Evolutionary conservation across 1,140 invertebrate genomes (phyloP), one percentile per base, ranked within the genome.

Genomic region (Sycobia sp.): DNA sequence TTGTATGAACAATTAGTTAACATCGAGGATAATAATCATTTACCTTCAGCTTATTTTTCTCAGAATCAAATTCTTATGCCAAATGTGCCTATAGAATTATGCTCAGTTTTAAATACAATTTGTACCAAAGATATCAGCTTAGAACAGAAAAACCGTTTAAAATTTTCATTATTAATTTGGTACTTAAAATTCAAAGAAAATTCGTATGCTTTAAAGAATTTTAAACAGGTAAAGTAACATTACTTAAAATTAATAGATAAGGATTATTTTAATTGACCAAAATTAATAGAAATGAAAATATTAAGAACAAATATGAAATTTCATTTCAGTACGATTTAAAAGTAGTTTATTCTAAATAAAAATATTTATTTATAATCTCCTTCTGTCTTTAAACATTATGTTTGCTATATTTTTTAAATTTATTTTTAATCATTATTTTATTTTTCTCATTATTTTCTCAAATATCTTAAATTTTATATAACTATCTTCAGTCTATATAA

Each of bases 21-120:
- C 10, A 13, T 38, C 2, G 36, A 25, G 18, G 8, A 53, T 11
- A 5, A 39, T 9, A 34, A 25, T 39, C 22, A 10, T 16, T 27
- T 65, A n/a, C 62, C 62, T 46, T 54, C 55, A 13, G 39, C 14
- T 43, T 8, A 32, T 39, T 13, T 59, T 3, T 46, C 39, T 39
- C 10, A 5, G 11, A 29, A 53, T 20, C 47, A 58, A 20, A 20
- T 18, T 0, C 54, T 66, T 14, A 32, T 81, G 2, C 71, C 74
- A 1, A 78, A 73, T 44, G 73, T 81, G 57, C 75, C 80, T 4
- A 29, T 62, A 5, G 64, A 74, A 55, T 47, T 75, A 13, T 47
- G 79, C 5, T 71, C 71, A 1, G 53, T 80, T 5, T 36, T 80
- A 4, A 69, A 68, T 13, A 32, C 69, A 7, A 58, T 77, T 44